phyloP scores from a whole-genome alignment of 2,888 invertebrate species.

The Clitarchus hookeri region DNA sequence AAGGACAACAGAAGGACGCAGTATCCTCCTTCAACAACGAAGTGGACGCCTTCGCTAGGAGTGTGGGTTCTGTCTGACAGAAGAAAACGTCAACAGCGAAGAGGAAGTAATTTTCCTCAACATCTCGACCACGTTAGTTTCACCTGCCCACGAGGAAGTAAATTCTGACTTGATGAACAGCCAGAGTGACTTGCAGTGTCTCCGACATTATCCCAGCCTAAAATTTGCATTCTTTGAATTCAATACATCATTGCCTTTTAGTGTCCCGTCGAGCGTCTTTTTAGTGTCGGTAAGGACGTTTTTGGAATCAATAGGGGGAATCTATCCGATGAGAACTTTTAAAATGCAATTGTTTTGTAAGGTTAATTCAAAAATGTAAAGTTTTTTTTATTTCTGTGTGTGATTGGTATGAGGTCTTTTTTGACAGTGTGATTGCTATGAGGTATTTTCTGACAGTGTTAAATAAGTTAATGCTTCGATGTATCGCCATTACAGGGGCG shows the following conservation, averaged over 20 bases:
- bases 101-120: neutral
- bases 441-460: no score
- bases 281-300: neutral
- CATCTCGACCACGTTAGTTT: neutral
- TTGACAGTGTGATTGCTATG: no score
- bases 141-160: neutral
- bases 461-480: no score
- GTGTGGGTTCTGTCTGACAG: neutral
- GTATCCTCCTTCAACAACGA: neutral
- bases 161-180: neutral
- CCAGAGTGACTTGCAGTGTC: no score
- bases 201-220: neutral
- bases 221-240: neutral
- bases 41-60: neutral
- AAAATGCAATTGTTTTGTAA: neutral
- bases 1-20: neutral
- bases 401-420: neutral
- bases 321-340: conserved; percentile 1
- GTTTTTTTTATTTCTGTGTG: neutral
- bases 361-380: neutral
- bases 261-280: neutral
- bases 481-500: no score
- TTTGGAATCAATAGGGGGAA: neutral
- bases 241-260: neutral
- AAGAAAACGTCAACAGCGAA: neutral